These are phyloP conservation scores for Bombus soroeensis DNA, from an alignment of 1,140 invertebrate species.

Conservation along the genomic window DNA sequence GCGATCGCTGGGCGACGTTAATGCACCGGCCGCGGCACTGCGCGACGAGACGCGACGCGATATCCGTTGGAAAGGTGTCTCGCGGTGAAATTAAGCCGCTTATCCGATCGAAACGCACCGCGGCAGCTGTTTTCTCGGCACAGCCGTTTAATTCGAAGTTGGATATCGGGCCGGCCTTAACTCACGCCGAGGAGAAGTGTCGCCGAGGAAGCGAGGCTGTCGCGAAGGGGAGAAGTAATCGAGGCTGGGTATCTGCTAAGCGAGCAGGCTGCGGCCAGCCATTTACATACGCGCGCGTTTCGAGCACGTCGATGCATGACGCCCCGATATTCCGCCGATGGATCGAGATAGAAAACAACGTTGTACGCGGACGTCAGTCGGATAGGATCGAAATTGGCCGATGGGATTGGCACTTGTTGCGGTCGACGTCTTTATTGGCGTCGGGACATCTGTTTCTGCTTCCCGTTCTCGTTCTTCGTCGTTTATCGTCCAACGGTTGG, in stretches of 20 bases:
- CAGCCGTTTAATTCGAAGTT: constrained; percentile 64
- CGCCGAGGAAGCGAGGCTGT: constrained; percentile 40
- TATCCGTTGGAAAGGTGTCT: constrained; percentile 58
- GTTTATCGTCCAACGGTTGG: no score
- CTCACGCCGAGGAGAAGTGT: constrained; percentile 45
- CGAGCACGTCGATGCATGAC: constrained; percentile 18
- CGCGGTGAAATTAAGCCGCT: constrained; percentile 60
- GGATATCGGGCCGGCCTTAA: constrained; percentile 44
- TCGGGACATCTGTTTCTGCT: constrained; percentile 20
- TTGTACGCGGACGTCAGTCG: neutral
- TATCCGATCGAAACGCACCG: constrained; percentile 57
- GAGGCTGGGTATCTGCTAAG: constrained; percentile 27
- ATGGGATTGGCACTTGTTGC: constrained; percentile 49
- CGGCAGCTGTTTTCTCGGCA: constrained; percentile 61
- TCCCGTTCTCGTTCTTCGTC: neutral
- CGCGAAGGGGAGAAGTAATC: constrained; percentile 34
- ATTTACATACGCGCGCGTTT: constrained; percentile 46
- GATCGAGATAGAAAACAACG: constrained; percentile 5
- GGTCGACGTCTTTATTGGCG: constrained; percentile 32
- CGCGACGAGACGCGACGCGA: constrained; percentile 4
- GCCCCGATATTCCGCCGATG: constrained; percentile 22
- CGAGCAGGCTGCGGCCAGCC: constrained; percentile 26
- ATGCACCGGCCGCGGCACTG: no score
- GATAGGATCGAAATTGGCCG: constrained; percentile 22
- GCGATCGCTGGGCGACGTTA: no score